phyloP scores from a whole-genome alignment of 2,113 vertebrate genomes.

The Hippoglossus stenolepis region DNA sequence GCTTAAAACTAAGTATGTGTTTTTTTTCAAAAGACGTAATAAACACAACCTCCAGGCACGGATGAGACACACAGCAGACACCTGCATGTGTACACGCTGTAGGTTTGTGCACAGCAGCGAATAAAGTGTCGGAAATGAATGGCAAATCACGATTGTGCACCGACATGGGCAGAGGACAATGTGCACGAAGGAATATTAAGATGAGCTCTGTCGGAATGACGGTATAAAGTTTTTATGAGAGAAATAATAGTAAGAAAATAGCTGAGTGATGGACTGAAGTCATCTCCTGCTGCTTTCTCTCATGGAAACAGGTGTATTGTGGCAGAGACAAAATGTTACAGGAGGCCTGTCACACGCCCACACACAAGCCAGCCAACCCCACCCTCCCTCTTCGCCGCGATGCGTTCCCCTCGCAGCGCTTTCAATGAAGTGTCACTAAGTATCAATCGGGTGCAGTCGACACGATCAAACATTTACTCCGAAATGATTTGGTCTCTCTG shows the following conservation, averaged over 20 bases:
- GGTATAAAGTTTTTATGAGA: not conserved
- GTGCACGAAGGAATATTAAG: too few species aligned
- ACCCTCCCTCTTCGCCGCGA: not conserved
- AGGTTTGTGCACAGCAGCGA: too few species aligned
- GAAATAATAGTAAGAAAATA: not conserved
- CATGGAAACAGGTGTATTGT: not conserved
- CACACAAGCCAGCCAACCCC: not conserved
- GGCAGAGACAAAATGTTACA: conserved; percentile 8
- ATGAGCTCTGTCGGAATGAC: not conserved
- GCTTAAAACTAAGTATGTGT: not conserved
- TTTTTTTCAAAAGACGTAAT: not conserved
- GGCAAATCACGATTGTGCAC: too few species aligned
- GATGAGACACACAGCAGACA: not conserved
- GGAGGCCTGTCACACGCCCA: not conserved
- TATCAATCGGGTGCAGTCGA: conserved; percentile 31
- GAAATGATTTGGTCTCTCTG: conserved; percentile 33
- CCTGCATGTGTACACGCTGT: not conserved
- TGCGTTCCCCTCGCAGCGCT: not conserved
- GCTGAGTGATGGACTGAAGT: not conserved
- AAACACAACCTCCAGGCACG: not conserved
- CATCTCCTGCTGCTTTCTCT: not conserved
- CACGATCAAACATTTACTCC: conserved; percentile 48
- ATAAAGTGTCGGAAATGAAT: too few species aligned
- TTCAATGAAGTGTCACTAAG: conserved; percentile 9
- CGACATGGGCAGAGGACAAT: too few species aligned